phyloP scores from a whole-genome alignment of 2,888 invertebrate species.

The Diplazon laetatorius region DNA sequence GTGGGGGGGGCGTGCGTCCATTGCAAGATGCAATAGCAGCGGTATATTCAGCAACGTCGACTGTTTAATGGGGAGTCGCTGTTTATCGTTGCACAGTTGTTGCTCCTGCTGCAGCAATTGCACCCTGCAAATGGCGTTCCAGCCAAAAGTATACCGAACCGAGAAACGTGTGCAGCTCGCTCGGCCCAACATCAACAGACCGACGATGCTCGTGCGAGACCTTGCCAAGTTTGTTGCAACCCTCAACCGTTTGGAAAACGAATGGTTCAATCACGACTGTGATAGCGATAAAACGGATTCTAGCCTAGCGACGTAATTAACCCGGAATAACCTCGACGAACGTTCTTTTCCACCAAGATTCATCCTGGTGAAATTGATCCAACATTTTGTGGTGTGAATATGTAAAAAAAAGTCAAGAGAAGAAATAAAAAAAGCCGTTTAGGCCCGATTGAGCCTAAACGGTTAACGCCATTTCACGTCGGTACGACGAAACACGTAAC shows the following conservation, averaged over 20 bases:
- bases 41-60: not conserved
- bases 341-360: too few relatives aligned
- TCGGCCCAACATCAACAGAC: constrained; percentile 11
- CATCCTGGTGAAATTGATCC: too few relatives aligned
- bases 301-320: constrained; percentile 1
- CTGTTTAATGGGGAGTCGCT: constrained; percentile 18
- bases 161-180: constrained; percentile 3
- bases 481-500: too few relatives aligned
- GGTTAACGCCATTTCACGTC: too few relatives aligned
- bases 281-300: not conserved
- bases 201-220: not conserved
- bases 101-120: not conserved
- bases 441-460: too few relatives aligned
- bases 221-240: constrained; percentile 2
- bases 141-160: not conserved
- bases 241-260: constrained; percentile 2
- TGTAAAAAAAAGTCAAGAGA: too few relatives aligned
- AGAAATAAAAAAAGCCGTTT: too few relatives aligned
- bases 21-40: not conserved
- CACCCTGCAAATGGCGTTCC: too few relatives aligned
- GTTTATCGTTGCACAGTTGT: constrained; percentile 17
- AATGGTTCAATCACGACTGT: not conserved
- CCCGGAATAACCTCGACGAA: too few relatives aligned
- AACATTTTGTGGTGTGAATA: too few relatives aligned
- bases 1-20: not conserved